A percentile compares a stretch with the other conserved stretches of the same genome.
Conservation (phyloP, 2,888 invertebrate species). For the Crocallis elinguaria region DNA sequence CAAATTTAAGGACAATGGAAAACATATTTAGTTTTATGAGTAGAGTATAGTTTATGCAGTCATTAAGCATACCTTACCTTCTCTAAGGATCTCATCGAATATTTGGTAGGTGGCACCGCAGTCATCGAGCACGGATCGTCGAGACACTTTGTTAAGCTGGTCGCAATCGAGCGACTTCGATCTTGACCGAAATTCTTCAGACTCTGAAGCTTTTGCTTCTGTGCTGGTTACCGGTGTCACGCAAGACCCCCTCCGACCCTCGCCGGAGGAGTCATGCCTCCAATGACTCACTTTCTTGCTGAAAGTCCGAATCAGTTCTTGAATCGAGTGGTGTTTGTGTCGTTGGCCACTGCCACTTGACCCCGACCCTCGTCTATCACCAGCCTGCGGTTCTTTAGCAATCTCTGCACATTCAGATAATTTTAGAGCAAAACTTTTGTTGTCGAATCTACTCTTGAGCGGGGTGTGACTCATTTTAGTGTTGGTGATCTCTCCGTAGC, state of each 20-base stretch:
- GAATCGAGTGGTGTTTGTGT: constrained; percentile 89
- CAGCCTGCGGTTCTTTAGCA: constrained; percentile 48
- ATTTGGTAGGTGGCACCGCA: constrained; percentile 93
- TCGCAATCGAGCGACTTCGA: constrained; percentile 91
- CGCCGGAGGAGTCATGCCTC: constrained; percentile 83
- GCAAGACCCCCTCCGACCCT: constrained; percentile 75
- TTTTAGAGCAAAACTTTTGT: constrained; percentile 76
- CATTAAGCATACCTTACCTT: constrained; percentile 60
- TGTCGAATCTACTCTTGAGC: constrained; percentile 65
- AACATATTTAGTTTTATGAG: too few relatives aligned
- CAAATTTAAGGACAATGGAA: too few relatives aligned
- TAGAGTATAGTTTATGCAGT: too few relatives aligned
- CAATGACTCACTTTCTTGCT: constrained; percentile 90
- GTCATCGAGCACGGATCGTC: constrained; percentile 86
- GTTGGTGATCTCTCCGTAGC: constrained; percentile 77
- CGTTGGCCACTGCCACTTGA: constrained; percentile 64
- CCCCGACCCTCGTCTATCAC: constrained; percentile 70
- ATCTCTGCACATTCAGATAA: constrained; percentile 59
- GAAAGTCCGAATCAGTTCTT: constrained; percentile 90
- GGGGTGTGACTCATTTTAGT: constrained; percentile 61
- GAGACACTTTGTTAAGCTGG: constrained; percentile 65
- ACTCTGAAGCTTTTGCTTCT: constrained; percentile 68
- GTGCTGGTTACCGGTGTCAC: constrained; percentile 76
- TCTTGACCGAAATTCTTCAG: constrained; percentile 89
- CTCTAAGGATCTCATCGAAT: constrained; percentile 89